Percentiles rank a stretch among this genome's conserved stretches.
These are phyloP conservation scores for Nomada flava DNA, from an alignment of 2,888 invertebrate species.

Conservation along the genomic window DNA sequence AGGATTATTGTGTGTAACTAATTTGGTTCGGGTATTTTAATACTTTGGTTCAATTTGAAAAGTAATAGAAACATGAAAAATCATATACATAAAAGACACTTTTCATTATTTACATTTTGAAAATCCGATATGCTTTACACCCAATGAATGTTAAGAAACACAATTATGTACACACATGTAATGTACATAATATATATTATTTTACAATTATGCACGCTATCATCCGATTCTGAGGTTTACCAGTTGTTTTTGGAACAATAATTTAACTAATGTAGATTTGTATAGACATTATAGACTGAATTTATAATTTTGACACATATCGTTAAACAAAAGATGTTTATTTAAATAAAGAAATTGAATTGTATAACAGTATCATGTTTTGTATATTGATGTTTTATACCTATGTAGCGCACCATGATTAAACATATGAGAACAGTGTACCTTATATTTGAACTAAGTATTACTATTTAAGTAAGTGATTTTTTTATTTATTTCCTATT, in stretches of 20 bases:
- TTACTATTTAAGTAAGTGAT: constrained; percentile 1
- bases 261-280: too few relatives aligned
- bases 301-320: not conserved
- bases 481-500: constrained; percentile 14
- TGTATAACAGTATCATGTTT: not conserved
- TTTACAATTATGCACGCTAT: constrained; percentile 28
- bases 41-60: constrained; percentile 23
- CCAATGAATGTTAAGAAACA: constrained; percentile 27
- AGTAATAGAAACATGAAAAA: constrained; percentile 29
- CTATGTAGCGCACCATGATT: not conserved
- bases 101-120: constrained; percentile 42
- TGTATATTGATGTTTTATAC: not conserved
- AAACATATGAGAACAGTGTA: constrained; percentile 14
- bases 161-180: constrained; percentile 26
- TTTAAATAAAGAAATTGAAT: not conserved
- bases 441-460: constrained; percentile 1
- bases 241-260: too few relatives aligned
- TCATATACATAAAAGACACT: constrained; percentile 16
- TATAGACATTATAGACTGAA: constrained; percentile 3
- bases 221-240: not conserved
- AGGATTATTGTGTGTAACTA: constrained; percentile 1
- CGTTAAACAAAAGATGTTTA: not conserved
- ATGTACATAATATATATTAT: constrained; percentile 41
- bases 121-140: constrained; percentile 14
- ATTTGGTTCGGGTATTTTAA: constrained; percentile 6